phyloP scores from a whole-genome alignment of 2,888 invertebrate genomes.

The Galerucella nymphaeae region DNA sequence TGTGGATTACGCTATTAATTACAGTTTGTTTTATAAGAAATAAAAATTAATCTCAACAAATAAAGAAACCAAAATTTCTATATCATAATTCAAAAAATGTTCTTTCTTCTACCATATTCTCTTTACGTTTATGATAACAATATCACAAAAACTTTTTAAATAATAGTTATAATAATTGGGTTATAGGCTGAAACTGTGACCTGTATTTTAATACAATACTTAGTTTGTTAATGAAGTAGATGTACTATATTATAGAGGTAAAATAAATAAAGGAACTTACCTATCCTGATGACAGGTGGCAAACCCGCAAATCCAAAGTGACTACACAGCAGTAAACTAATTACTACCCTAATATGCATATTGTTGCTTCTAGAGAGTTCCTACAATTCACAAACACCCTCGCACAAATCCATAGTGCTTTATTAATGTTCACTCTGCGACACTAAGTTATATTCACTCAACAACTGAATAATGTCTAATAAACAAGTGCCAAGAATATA shows the following conservation, averaged over 20 bases:
- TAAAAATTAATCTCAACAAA: too few relatives aligned
- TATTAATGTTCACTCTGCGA: conserved; percentile 29
- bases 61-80: too few relatives aligned
- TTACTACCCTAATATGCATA: conserved; percentile 46
- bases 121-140: too few relatives aligned
- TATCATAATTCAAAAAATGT: too few relatives aligned
- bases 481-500: too few relatives aligned
- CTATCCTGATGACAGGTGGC: conserved; percentile 75
- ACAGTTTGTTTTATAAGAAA: not conserved
- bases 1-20: not conserved
- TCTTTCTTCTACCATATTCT: too few relatives aligned
- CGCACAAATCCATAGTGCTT: conserved; percentile 30
- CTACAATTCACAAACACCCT: conserved; percentile 36
- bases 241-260: too few relatives aligned
- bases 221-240: too few relatives aligned
- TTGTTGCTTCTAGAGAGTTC: conserved; percentile 33
- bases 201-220: too few relatives aligned
- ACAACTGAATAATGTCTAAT: conserved; percentile 48
- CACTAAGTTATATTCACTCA: conserved; percentile 49
- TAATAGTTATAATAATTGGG: too few relatives aligned
- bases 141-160: too few relatives aligned
- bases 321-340: conserved; percentile 47
- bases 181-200: too few relatives aligned
- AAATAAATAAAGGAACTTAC: conserved; percentile 61
- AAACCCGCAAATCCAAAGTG: conserved; percentile 64